phyloP scores from a whole-genome alignment of 2,888 invertebrate genomes.

The Endotricha flammealis region DNA sequence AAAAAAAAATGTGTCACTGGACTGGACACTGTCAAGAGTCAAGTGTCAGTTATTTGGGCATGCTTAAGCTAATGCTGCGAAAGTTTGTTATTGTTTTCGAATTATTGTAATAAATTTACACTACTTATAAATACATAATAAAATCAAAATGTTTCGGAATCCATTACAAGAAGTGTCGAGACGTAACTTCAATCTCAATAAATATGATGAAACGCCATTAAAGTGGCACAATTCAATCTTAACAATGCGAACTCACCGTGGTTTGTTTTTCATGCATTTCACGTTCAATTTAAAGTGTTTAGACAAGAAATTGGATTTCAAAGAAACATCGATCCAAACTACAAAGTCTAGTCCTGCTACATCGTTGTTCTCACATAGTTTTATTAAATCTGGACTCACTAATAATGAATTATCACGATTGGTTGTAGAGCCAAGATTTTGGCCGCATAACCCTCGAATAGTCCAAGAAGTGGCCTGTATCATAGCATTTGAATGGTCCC shows the following conservation, averaged over 20 bases:
- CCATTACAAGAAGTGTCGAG: slow-evolving; percentile 46
- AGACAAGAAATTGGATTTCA: slow-evolving; percentile 49
- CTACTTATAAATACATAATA: slow-evolving; percentile 3
- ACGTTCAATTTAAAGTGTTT: slow-evolving; percentile 42
- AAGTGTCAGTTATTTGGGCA: too few species aligned
- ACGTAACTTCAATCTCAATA: slow-evolving; percentile 34
- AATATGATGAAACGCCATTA: slow-evolving; percentile 39
- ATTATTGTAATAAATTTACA: too few species aligned
- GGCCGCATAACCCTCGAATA: slow-evolving; percentile 53
- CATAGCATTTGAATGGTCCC: slow-evolving; percentile 48
- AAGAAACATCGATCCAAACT: slow-evolving; percentile 34
- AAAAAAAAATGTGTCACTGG: too few species aligned
- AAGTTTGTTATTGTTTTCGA: too few species aligned
- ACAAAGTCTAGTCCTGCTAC: slow-evolving; percentile 44
- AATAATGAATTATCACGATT: slow-evolving; percentile 52
- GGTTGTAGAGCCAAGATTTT: slow-evolving; percentile 49
- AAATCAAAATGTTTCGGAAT: slow-evolving; percentile 15
- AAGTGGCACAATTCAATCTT: slow-evolving; percentile 45
- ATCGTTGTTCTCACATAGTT: slow-evolving; percentile 33
- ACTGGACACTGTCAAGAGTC: too few species aligned
- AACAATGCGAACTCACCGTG: slow-evolving; percentile 44
- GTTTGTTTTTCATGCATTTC: slow-evolving; percentile 45
- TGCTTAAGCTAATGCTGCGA: too few species aligned
- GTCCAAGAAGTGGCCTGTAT: slow-evolving; percentile 43
- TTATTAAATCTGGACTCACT: slow-evolving; percentile 32